phyloP scores from a whole-genome alignment of 2,888 invertebrate genomes.

The Sinodicranocentrus sp. region DNA sequence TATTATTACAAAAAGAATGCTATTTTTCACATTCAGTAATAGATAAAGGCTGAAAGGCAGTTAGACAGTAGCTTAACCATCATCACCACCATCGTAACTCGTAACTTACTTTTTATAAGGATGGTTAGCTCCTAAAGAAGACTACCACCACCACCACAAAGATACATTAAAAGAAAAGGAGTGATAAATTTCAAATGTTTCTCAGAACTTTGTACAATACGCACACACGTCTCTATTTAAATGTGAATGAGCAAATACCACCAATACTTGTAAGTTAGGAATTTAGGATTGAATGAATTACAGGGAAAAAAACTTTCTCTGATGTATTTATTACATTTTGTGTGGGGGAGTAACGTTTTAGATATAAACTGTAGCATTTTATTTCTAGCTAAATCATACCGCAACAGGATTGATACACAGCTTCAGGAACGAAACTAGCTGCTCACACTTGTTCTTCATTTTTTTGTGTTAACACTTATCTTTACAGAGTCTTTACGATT shows the following conservation, averaged over 20 bases:
- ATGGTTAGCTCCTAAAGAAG: slow-evolving; percentile 1
- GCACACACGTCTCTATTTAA: too few species aligned
- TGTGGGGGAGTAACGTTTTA: not conserved
- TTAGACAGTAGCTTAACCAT: slow-evolving; percentile 1
- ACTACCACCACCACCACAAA: not conserved
- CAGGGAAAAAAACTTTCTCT: slow-evolving; percentile 42
- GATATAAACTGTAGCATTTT: too few species aligned
- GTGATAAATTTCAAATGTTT: not conserved
- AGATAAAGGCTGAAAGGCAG: slow-evolving; percentile 10
- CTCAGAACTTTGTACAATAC: not conserved
- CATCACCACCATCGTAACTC: not conserved
- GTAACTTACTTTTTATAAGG: not conserved
- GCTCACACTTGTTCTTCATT: not conserved
- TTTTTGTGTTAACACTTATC: slow-evolving; percentile 5
- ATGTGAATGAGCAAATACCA: not conserved
- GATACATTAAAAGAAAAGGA: not conserved
- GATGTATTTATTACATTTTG: slow-evolving; percentile 24
- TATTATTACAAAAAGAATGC: not conserved
- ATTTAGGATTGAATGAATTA: too few species aligned
- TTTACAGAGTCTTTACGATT: not conserved
- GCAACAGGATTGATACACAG: not conserved
- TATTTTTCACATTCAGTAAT: slow-evolving; percentile 2
- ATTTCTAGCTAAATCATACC: too few species aligned
- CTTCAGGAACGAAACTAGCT: slow-evolving; percentile 6
- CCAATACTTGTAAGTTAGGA: not conserved